These are phyloP conservation scores for Coenonympha arcania DNA, from an alignment of 2,888 invertebrate species.

Conservation along the genomic window DNA sequence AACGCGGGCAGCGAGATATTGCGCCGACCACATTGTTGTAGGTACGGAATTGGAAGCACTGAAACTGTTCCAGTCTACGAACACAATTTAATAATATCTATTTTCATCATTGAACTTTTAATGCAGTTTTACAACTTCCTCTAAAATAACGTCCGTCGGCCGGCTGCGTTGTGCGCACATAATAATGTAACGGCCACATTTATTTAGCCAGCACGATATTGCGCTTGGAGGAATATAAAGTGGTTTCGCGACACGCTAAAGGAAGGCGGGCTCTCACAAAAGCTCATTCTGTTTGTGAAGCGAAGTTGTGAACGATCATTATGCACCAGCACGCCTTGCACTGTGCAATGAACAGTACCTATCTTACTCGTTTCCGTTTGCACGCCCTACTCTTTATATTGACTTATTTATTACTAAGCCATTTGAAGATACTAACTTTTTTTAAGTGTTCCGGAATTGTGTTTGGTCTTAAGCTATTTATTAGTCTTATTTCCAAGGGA, in stretches of 20 bases:
- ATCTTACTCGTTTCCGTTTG: constrained; percentile 64
- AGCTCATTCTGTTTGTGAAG: constrained; percentile 61
- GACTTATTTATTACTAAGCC: constrained; percentile 43
- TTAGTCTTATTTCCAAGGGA: background rate
- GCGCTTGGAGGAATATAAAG: constrained; percentile 5
- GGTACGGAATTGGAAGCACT: too few species aligned
- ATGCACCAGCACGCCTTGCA: constrained; percentile 65
- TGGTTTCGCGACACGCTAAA: constrained; percentile 60
- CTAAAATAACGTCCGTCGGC: background rate
- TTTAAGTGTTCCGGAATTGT: constrained; percentile 7
- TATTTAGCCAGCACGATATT: background rate
- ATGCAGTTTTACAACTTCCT: background rate
- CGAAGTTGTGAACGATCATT: constrained; percentile 65
- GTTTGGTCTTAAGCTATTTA: background rate
- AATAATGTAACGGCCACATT: background rate
- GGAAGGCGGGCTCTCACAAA: constrained; percentile 44
- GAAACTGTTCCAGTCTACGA: too few species aligned
- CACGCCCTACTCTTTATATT: constrained; percentile 41
- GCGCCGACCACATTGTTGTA: too few species aligned
- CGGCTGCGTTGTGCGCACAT: background rate
- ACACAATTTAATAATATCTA: too few species aligned
- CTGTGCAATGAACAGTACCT: constrained; percentile 70
- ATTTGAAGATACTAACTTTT: constrained; percentile 40
- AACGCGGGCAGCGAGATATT: too few species aligned
- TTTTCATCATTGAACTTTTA: too few species aligned